These are phyloP conservation scores for Netelia virgata DNA, from an alignment of 2,888 invertebrate species.

Conservation along the genomic window DNA sequence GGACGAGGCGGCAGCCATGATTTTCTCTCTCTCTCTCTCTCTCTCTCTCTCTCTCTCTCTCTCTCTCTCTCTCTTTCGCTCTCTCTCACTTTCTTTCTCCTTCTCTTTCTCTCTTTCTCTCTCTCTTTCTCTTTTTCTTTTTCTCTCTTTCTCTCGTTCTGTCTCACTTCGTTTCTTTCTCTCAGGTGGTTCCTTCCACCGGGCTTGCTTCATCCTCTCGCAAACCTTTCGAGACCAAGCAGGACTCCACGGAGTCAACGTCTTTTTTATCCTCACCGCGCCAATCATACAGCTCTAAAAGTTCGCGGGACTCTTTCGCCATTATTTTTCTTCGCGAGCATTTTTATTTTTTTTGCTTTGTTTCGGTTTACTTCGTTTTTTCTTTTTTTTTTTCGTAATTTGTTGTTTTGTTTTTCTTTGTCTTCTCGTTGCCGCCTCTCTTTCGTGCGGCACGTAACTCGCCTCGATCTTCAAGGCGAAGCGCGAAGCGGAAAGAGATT, in stretches of 20 bases:
- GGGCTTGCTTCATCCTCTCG: constrained; percentile 72
- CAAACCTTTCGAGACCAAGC: constrained; percentile 61
- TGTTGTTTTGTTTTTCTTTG: not conserved
- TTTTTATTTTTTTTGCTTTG: constrained; percentile 19
- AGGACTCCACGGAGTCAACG: constrained; percentile 71
- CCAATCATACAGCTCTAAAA: constrained; percentile 52
- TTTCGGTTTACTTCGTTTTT: not conserved
- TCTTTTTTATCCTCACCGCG: constrained; percentile 74
- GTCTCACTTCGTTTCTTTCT: not conserved
- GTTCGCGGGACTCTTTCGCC: constrained; percentile 31
- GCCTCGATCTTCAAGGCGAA: constrained; percentile 17
- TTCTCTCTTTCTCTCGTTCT: too few species aligned
- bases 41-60: constrained; percentile 58
- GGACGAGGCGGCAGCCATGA: constrained; percentile 74
- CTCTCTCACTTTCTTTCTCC: constrained; percentile 20
- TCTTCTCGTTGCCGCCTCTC: constrained; percentile 2
- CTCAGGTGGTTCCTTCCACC: constrained; percentile 67
- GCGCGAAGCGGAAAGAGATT: constrained; percentile 5
- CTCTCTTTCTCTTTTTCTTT: not conserved
- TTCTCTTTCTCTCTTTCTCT: not conserved
- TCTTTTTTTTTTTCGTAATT: constrained; percentile 6
- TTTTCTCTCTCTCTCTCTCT: constrained; percentile 71
- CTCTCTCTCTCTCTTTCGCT: constrained; percentile 1
- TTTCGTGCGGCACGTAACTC: not conserved
- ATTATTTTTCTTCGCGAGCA: constrained; percentile 57